phyloP scores from a whole-genome alignment of 30 jellyfish, hydroid and myxozoan genomes.

The Cassiopea andromeda region DNA sequence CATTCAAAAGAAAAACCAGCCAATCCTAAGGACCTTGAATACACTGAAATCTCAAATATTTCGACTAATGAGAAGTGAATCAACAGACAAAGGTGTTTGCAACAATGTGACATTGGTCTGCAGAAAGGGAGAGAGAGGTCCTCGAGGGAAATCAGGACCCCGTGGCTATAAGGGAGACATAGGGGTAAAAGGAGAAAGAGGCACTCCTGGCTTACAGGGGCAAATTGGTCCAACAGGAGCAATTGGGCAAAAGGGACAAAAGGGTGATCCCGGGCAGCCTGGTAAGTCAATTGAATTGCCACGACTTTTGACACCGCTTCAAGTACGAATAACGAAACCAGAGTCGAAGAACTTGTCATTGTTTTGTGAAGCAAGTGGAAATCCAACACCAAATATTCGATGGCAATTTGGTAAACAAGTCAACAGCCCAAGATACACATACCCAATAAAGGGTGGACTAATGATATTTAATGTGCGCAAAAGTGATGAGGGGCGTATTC shows the following conservation, averaged over 20 bases:
- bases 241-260: slow-evolving; percentile 16
- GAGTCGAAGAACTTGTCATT: slow-evolving; percentile 8
- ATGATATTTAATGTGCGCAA: background rate
- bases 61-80: background rate
- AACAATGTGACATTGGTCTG: slow-evolving; percentile 5
- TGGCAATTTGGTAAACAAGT: slow-evolving; percentile 20
- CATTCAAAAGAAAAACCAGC: background rate
- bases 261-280: slow-evolving; percentile 23
- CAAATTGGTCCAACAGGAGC: background rate
- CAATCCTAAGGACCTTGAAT: background rate
- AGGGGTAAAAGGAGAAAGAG: no score
- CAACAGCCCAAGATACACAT: slow-evolving; percentile 12
- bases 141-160: background rate
- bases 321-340: background rate
- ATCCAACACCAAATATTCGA: slow-evolving; percentile 14
- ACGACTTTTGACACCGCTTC: background rate
- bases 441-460: slow-evolving; percentile 22
- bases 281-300: slow-evolving; percentile 33
- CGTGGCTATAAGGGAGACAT: no score
- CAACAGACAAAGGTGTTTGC: background rate
- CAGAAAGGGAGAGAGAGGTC: slow-evolving; percentile 21
- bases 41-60: background rate
- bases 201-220: no score
- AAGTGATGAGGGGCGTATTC: slow-evolving; percentile 14
- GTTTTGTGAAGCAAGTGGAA: slow-evolving; percentile 30